Percentiles rank a stretch among this genome's conserved stretches.
Evolutionary conservation across 2,113 vertebrate genomes (phyloP).

Genomic region (Zingel zingel): DNA sequence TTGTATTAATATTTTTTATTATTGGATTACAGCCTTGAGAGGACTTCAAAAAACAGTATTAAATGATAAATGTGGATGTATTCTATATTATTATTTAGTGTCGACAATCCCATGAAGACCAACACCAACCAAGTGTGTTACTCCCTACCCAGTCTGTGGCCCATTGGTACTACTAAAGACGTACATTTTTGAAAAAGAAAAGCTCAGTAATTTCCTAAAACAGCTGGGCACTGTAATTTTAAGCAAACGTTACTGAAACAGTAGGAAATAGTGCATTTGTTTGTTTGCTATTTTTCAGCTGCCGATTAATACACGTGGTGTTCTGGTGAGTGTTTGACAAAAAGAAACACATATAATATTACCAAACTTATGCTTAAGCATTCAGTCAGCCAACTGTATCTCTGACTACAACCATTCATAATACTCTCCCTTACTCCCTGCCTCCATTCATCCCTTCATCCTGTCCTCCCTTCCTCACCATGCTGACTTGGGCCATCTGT

Average conservation of each 20-base stretch:
- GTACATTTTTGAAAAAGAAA: no score
- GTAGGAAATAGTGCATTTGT: not conserved
- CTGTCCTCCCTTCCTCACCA: slow-evolving; percentile 81
- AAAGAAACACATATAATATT: not conserved
- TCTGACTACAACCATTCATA: slow-evolving; percentile 53
- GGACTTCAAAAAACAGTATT: not conserved
- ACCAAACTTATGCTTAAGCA: not conserved
- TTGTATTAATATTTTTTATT: not conserved
- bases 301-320: not conserved
- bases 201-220: no score
- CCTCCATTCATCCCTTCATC: slow-evolving; percentile 54
- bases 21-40: not conserved
- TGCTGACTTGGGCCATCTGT: slow-evolving; percentile 99
- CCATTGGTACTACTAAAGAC: no score
- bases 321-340: not conserved
- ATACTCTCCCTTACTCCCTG: slow-evolving; percentile 10
- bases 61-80: not conserved
- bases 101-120: not conserved
- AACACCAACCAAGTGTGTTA: not conserved
- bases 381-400: not conserved
- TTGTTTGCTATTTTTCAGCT: not conserved
- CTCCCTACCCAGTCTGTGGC: not conserved
- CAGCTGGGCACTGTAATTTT: no score
- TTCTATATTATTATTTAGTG: not conserved
- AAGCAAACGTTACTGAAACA: not conserved